Conservation (phyloP, 2,797 vertebrate species). For the Neomorphus geoffroyi region DNA sequence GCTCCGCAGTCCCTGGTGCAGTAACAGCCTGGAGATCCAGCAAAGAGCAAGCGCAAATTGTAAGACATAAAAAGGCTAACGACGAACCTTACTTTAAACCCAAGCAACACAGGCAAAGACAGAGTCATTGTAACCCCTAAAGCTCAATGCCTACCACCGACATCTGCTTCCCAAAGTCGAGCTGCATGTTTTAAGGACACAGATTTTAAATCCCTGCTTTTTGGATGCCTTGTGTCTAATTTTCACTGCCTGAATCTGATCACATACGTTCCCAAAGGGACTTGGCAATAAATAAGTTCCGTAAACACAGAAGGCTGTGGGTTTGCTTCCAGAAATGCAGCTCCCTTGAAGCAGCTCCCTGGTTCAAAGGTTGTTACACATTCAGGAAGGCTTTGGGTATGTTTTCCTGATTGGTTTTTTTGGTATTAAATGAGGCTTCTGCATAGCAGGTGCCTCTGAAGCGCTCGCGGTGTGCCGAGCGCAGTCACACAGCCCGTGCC, state of each 20-base stretch:
- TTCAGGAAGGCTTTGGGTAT: not conserved
- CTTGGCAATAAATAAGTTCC: not conserved
- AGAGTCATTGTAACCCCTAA: not conserved
- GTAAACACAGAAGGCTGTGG: not conserved
- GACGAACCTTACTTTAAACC: not conserved
- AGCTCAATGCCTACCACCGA: not conserved
- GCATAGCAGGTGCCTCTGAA: not conserved
- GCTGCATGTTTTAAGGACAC: not conserved
- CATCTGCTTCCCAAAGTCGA: not conserved
- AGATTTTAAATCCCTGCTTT: not conserved
- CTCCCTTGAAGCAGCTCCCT: not conserved
- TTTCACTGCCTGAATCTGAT: not conserved
- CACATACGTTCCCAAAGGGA: accelerated
- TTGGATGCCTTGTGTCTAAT: not conserved
- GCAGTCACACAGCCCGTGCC: not conserved
- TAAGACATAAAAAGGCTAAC: not conserved
- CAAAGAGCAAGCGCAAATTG: not conserved
- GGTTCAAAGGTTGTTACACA: not conserved
- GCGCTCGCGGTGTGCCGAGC: not conserved
- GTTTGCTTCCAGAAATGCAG: not conserved
- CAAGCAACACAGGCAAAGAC: not conserved
- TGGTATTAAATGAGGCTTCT: not conserved
- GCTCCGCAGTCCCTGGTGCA: not conserved
- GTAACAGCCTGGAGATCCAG: not conserved
- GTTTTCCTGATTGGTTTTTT: not conserved